A percentile compares a stretch with the other conserved stretches of the same genome.
phyloP scores from a whole-genome alignment of 2,113 vertebrate species.

The Amazona guildingii region DNA sequence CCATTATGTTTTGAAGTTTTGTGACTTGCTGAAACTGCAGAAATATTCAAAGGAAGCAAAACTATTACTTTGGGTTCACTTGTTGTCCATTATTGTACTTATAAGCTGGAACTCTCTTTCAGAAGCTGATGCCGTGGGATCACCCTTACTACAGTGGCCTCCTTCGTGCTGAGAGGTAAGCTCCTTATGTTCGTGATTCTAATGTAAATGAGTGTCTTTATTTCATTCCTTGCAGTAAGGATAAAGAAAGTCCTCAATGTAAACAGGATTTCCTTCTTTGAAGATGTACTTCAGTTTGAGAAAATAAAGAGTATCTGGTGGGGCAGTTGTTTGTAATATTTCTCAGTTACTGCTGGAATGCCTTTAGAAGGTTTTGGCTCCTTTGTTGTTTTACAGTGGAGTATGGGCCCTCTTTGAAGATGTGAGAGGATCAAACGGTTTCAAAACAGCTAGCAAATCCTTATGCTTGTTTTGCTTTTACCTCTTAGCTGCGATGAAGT shows the following conservation, averaged over 20 bases:
- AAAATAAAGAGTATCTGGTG: not conserved
- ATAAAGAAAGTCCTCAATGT: not conserved
- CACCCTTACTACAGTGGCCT: slow-evolving; percentile 92
- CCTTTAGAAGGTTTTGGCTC: not conserved
- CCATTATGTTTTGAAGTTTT: not conserved
- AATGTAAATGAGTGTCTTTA: slow-evolving; percentile 33
- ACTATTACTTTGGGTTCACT: not conserved
- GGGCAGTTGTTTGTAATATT: not conserved
- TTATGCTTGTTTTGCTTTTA: not conserved
- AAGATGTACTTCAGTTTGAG: not conserved
- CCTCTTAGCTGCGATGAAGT: not conserved
- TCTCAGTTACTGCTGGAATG: not conserved
- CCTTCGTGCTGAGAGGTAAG: slow-evolving; percentile 92
- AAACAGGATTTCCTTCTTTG: slow-evolving; percentile 24
- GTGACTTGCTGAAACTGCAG: not conserved
- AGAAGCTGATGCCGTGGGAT: slow-evolving; percentile 98
- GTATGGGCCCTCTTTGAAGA: not conserved
- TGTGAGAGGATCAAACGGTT: not conserved
- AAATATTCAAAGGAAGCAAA: not conserved
- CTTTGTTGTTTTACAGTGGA: not conserved
- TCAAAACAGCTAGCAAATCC: not conserved
- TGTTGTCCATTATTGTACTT: not conserved
- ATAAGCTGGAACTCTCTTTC: slow-evolving; percentile 24
- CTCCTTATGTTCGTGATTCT: slow-evolving; percentile 5
- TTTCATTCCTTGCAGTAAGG: not conserved